Conservation (phyloP, 2,888 invertebrate genomes). For the Noctua pronuba region DNA sequence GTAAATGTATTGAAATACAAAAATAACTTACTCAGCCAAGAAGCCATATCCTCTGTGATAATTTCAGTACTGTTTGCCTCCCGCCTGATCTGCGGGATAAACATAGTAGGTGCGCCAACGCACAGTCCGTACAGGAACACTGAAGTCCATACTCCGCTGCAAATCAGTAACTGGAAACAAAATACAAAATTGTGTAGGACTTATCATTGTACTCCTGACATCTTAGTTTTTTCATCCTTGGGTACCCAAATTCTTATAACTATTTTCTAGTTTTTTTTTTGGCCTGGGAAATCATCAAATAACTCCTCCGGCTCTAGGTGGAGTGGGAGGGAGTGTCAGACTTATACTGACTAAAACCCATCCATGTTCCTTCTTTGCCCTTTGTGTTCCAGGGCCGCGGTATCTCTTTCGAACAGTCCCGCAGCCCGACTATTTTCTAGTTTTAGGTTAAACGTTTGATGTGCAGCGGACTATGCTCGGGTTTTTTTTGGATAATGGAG, state of each 20-base stretch:
- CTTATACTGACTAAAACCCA: no score
- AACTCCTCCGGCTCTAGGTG: no score
- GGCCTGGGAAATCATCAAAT: no score
- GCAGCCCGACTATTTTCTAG: neutral
- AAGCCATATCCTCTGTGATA: conserved; percentile 67
- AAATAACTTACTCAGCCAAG: conserved; percentile 60
- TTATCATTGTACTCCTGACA: neutral
- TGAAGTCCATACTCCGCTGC: conserved; percentile 65
- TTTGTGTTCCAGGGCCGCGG: no score
- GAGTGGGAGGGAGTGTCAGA: no score
- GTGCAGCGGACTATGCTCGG: no score
- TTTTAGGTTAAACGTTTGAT: neutral
- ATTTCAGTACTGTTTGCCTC: conserved; percentile 68
- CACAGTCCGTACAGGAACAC: conserved; percentile 64
- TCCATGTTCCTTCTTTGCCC: no score
- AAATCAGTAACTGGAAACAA: conserved; percentile 62
- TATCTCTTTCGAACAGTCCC: no score
- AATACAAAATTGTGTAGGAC: neutral
- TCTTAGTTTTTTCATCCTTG: neutral
- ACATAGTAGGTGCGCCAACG: conserved; percentile 69
- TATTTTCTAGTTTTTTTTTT: neutral
- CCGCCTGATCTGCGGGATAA: conserved; percentile 69
- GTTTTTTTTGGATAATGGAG: neutral
- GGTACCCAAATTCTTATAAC: neutral
- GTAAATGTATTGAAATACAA: neutral